Percentiles rank a stretch among this genome's conserved stretches.
Conservation (phyloP, 2,113 vertebrate genomes). For the Cavia porcellus region DNA sequence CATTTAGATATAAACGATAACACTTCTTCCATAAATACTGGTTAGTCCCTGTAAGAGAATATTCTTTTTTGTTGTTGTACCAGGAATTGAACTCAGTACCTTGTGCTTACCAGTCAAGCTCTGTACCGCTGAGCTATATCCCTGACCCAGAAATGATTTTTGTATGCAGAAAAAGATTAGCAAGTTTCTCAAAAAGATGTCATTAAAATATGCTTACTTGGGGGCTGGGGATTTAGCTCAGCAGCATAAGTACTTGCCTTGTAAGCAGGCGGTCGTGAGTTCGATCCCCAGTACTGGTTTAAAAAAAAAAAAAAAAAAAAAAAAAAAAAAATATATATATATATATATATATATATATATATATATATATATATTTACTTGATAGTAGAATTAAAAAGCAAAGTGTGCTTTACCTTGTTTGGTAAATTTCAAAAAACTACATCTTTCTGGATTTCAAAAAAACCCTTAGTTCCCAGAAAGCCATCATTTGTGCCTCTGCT, state of each 20-base stretch:
- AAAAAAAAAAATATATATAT: no score
- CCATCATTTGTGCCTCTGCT: neutral
- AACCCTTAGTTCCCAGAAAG: neutral
- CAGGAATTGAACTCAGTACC: no score
- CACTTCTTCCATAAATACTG: neutral
- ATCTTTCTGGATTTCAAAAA: neutral
- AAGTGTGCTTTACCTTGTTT: neutral
- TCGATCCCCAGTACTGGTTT: no score
- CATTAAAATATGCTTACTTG: neutral
- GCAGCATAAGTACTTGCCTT: no score
- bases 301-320: no score
- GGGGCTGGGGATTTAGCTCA: no score
- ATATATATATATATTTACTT: neutral
- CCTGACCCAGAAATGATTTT: neutral
- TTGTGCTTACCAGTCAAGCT: no score
- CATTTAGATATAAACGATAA: neutral
- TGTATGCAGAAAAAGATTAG: neutral
- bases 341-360: no score
- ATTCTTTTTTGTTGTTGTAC: neutral
- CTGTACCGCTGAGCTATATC: no score
- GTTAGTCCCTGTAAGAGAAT: neutral
- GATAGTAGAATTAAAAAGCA: slow-evolving; percentile 17
- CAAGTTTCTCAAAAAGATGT: neutral
- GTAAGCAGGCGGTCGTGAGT: no score
- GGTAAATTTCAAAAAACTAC: neutral